These are phyloP conservation scores for Micrasema minimum DNA, from an alignment of 1,140 invertebrate species.

Conservation along the genomic window DNA sequence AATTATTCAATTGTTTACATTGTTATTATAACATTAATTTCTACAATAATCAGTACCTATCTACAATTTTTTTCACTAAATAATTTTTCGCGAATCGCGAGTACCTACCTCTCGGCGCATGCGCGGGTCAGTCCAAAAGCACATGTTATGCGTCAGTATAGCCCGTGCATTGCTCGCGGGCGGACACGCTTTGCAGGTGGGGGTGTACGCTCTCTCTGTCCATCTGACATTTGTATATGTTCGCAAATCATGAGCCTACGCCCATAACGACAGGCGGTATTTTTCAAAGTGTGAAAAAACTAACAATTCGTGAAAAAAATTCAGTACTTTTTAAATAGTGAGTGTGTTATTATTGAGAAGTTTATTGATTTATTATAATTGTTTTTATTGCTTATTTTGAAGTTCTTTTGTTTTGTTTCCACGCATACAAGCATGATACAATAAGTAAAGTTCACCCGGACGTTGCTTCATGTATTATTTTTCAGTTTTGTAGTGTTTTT, in stretches of 20 bases:
- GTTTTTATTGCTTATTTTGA: constrained; percentile 7
- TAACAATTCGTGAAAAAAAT: constrained; percentile 13
- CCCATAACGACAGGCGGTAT: constrained; percentile 31
- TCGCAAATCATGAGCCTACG: constrained; percentile 33
- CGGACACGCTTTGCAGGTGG: constrained; percentile 15
- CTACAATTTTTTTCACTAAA: no score
- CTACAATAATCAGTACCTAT: no score
- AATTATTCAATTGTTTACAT: no score
- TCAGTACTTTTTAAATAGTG: neutral
- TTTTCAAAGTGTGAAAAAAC: constrained; percentile 28
- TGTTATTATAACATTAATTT: no score
- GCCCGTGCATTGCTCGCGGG: constrained; percentile 37
- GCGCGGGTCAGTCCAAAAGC: constrained; percentile 17
- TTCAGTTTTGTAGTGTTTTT: constrained; percentile 23
- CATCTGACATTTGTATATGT: constrained; percentile 37
- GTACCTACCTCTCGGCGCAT: constrained; percentile 6
- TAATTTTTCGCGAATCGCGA: no score
- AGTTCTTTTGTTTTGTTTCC: constrained; percentile 16
- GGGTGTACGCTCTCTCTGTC: constrained; percentile 18
- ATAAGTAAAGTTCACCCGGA: constrained; percentile 20
- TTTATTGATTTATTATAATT: constrained; percentile 1
- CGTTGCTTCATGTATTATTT: neutral
- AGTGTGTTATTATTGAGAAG: neutral
- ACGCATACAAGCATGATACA: neutral
- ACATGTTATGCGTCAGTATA: constrained; percentile 40